Base-by-base conservation (phyloP, 92 coral and sea anemone genomes). In the Chrysogorgia sp. region DNA sequence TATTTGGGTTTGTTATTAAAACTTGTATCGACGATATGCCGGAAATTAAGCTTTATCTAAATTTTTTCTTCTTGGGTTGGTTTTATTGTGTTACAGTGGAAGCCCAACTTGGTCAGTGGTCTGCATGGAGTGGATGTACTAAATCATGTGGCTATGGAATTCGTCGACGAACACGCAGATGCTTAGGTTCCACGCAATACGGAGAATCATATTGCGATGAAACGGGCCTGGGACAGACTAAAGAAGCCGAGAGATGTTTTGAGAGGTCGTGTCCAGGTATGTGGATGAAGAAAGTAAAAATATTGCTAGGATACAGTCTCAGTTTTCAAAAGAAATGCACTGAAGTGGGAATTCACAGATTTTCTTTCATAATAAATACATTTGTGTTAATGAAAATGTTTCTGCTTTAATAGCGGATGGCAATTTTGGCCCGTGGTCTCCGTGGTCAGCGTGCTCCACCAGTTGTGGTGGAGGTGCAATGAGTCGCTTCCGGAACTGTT, bases 261-360 rank as follows among this genome's bases (percentile, higher is more conserved):
- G 98, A 91, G 31, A 84, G 98, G 57, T 90, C 98, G 29, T 94
- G 98, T 67, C 98, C 98, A 24, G 75, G 98, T 94, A 71, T 82
- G 97, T 6, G 22, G 20, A 83, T 62, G 50, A 48, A 30, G 40
- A 47, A 31, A 57, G 10, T 31, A 26, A 55, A 25, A 19, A 25
- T 41, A 22, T 1, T 13, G 28, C 33, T 57, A 22, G 1, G 33
- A 10, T 49, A 22, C 9, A 12, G 8, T 12, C 6, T 37, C 12
- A 37, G 5, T 37, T 4, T 37, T n/a, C n/a, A n/a, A n/a, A n/a
- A n/a, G n/a, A n/a, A n/a, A n/a, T n/a, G n/a, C n/a, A n/a, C n/a
- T n/a, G n/a, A n/a, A n/a, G n/a, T n/a, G n/a, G n/a, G n/a, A n/a
- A n/a, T n/a, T n/a, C n/a, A n/a, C n/a, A n/a, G n/a, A n/a, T n/a